Base-by-base conservation (phyloP, 2,888 invertebrate species). In the Drosophila hamatofila region DNA sequence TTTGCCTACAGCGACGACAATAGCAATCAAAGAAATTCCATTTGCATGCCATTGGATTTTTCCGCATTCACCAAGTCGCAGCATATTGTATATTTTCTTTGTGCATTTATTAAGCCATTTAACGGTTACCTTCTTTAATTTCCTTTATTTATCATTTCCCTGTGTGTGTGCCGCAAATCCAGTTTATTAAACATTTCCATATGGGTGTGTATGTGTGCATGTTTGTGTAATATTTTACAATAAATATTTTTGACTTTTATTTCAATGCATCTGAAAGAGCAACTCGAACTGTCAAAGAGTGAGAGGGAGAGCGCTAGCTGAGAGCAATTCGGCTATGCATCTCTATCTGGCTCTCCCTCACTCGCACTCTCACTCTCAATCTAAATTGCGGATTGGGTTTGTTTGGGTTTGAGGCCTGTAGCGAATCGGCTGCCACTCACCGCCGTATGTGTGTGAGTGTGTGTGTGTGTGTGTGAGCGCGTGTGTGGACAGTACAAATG, bases 401-500 rank as follows among this genome's bases (percentile, higher is more conserved):
- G 86, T 88, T 88, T 84, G 83, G 80, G 86, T 85, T 83, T 88
- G 62, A 72, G 83, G 67, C 63, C 56, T 49, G 60, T 83, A 21
- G 80, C 71, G 51, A 85, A 85, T 88, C 65, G 55, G 54, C 55
- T 52, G 23, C 37, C 16, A n/a, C 27, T n/a, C 35, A n/a, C 25
- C 21, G 49, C 4, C 30, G 74, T 35, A 71, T 67, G 71, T 30
- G 12, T 14, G 12, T 14, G 42, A 21, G 21, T 23, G 41, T 11
- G 18, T 67, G 76, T 23, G 25, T 25, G 65, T 25, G 16, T 23
- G 69, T 11, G 25, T 27, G 8, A 7, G 16, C 3, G 11, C 14
- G 27, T 30, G 75, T 70, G 75, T 35, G 77, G 76, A 66, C 75
- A 81, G 42, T 67, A 48, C 55, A 75, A 80, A 87, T 82, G 67